A percentile compares a stretch with the other conserved stretches of the same genome.
Evolutionary conservation across 1,140 invertebrate species (phyloP).

Genomic region (Trichomalopsis sarcophagae): DNA sequence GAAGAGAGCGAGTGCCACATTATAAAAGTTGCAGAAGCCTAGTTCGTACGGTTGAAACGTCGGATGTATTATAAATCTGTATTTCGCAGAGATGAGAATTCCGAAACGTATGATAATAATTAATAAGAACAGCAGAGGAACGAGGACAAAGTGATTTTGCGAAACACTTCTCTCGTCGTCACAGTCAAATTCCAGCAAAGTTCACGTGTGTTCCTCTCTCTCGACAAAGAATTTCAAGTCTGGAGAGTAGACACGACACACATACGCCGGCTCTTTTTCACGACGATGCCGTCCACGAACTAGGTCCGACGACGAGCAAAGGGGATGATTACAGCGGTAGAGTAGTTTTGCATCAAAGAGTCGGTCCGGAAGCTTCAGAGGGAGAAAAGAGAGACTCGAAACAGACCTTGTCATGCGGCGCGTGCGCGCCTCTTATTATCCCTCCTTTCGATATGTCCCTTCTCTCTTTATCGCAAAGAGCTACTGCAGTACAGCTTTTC

Average conservation of each 20-base stretch:
- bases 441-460: conserved; percentile 1
- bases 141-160: neutral
- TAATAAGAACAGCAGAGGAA: neutral
- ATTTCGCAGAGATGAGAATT: neutral
- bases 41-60: neutral
- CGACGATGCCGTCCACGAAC: neutral
- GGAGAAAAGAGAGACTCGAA: neutral
- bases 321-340: conserved; percentile 31
- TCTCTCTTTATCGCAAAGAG: conserved; percentile 7
- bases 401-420: neutral
- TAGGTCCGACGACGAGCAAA: conserved; percentile 25
- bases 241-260: neutral
- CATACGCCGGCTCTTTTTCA: neutral
- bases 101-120: neutral
- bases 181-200: neutral
- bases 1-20: neutral
- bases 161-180: neutral
- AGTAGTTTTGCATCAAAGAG: conserved; percentile 38
- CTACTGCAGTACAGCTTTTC: neutral
- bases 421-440: conserved; percentile 4
- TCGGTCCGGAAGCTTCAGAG: neutral
- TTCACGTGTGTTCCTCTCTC: neutral
- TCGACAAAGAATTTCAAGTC: conserved; percentile 29
- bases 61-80: neutral
- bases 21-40: neutral